These are phyloP conservation scores for Chauna torquata DNA, from an alignment of 2,113 vertebrate species.

Conservation along the genomic window DNA sequence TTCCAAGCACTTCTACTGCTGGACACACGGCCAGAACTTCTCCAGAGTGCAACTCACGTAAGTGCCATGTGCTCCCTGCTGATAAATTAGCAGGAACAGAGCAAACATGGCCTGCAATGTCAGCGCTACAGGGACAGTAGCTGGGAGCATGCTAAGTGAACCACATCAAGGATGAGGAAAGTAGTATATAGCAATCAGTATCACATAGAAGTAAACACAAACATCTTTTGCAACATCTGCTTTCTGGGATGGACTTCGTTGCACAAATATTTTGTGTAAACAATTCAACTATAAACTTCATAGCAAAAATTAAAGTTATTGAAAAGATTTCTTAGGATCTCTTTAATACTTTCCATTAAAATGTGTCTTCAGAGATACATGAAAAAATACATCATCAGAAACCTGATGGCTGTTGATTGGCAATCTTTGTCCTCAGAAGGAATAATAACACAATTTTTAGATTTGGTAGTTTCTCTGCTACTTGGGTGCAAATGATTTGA, in stretches of 20 bases:
- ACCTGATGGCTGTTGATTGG: background rate
- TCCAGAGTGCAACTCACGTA: background rate
- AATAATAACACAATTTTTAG: background rate
- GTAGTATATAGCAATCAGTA: background rate
- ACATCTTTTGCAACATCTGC: background rate
- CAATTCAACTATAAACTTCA: background rate
- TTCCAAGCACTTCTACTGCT: background rate
- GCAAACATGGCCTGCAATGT: background rate
- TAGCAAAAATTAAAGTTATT: background rate
- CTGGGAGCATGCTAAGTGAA: background rate
- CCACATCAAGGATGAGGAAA: background rate
- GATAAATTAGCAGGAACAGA: background rate
- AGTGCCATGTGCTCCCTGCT: background rate
- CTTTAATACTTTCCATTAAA: background rate
- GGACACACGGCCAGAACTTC: accelerated
- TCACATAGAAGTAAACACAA: background rate
- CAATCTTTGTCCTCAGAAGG: background rate
- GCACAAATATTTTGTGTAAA: background rate
- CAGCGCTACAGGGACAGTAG: background rate
- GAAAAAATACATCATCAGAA: background rate
- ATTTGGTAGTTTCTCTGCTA: background rate
- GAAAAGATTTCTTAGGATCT: background rate
- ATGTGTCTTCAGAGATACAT: background rate
- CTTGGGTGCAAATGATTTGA: background rate
- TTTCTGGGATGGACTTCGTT: background rate